Conservation (phyloP, 1,140 invertebrate genomes). For the Penaeus japonicus region DNA sequence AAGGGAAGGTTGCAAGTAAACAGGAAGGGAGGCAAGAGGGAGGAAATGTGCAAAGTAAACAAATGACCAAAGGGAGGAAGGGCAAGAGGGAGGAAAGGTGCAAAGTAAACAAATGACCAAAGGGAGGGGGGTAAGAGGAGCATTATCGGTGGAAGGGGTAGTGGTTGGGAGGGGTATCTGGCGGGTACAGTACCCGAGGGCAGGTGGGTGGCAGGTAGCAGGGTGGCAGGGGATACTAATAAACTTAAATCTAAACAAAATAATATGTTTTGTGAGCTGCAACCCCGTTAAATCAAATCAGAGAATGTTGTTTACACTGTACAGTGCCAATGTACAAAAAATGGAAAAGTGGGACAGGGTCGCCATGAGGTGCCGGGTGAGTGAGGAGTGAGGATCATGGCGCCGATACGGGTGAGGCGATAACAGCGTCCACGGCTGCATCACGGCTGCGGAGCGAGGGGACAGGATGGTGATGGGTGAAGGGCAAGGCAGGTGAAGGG, state of each 20-base stretch:
- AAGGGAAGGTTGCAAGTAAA: too few species aligned
- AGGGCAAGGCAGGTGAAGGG: background rate
- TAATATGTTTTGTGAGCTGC: background rate
- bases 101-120: too few species aligned
- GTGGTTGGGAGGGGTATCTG: too few species aligned
- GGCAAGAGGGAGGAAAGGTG: too few species aligned
- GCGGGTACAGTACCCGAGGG: background rate
- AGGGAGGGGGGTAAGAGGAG: too few species aligned
- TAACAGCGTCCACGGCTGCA: background rate
- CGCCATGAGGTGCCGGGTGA: background rate
- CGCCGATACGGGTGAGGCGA: background rate
- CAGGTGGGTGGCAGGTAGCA: background rate
- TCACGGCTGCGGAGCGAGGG: background rate
- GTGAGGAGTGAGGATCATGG: background rate
- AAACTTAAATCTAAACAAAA: too few species aligned
- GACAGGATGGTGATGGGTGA: background rate
- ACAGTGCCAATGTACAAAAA: constrained; percentile 25
- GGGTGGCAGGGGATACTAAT: background rate
- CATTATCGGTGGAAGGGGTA: too few species aligned
- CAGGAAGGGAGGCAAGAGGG: too few species aligned
- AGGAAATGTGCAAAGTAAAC: too few species aligned
- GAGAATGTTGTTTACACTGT: background rate
- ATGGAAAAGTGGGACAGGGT: background rate
- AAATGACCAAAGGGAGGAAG: too few species aligned
- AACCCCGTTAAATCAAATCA: background rate